phyloP scores from a whole-genome alignment of 2,888 invertebrate genomes.

The Amblyjoppa fuscipennis region DNA sequence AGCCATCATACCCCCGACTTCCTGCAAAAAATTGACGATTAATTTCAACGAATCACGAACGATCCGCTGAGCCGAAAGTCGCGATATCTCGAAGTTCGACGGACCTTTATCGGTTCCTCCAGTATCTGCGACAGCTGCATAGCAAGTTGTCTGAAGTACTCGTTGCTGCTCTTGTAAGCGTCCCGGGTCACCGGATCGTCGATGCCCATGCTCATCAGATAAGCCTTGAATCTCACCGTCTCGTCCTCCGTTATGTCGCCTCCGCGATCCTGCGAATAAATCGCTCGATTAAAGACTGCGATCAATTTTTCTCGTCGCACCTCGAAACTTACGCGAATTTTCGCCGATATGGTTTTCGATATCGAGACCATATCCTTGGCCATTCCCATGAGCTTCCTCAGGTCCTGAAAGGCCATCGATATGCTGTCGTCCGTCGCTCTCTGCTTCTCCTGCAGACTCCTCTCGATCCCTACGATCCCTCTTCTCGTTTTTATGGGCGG shows the following conservation, averaged over 20 bases:
- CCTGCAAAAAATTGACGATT: slow-evolving; percentile 85
- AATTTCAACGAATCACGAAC: slow-evolving; percentile 12
- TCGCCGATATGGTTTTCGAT: slow-evolving; percentile 96
- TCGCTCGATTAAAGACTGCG: slow-evolving; percentile 1
- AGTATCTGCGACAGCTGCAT: slow-evolving; percentile 94
- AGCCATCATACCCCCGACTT: slow-evolving; percentile 98
- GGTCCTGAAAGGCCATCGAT: slow-evolving; percentile 97
- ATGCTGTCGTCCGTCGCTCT: slow-evolving; percentile 97
- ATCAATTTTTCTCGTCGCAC: slow-evolving; percentile 9
- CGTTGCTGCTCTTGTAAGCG: slow-evolving; percentile 93
- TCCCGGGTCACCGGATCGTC: slow-evolving; percentile 99
- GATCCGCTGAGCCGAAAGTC: background rate
- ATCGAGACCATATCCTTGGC: slow-evolving; percentile 99
- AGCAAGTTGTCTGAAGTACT: slow-evolving; percentile 94
- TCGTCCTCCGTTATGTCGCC: slow-evolving; percentile 99
- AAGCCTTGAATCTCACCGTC: slow-evolving; percentile 97
- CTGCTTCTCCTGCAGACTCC: slow-evolving; percentile 95
- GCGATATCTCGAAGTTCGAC: background rate
- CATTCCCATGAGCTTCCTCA: slow-evolving; percentile 96
- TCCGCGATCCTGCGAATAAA: slow-evolving; percentile 90
- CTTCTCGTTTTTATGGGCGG: slow-evolving; percentile 90
- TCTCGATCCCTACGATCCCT: slow-evolving; percentile 98
- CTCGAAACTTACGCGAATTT: slow-evolving; percentile 90
- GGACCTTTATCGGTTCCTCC: slow-evolving; percentile 92
- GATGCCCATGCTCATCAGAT: slow-evolving; percentile 98